Conservation (phyloP, 2,888 invertebrate genomes). For the Tetragonula carbonaria region DNA sequence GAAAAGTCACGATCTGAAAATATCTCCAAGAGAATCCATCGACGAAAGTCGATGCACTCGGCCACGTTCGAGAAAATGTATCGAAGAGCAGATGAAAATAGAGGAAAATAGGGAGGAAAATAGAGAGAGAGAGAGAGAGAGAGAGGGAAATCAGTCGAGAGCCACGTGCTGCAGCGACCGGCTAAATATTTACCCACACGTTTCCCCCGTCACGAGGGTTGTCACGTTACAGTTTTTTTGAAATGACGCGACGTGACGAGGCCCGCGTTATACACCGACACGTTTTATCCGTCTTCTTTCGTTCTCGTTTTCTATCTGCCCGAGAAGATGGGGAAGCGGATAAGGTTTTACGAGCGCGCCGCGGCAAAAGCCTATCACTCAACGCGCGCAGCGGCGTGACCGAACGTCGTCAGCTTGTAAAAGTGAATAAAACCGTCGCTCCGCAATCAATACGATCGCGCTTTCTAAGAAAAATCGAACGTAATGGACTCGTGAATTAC, state of each 20-base stretch:
- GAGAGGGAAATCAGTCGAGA: constrained; percentile 28
- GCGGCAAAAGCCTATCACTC: constrained; percentile 29
- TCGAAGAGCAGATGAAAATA: neutral
- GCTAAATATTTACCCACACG: constrained; percentile 60
- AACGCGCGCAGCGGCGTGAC: neutral
- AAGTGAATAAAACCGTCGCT: constrained; percentile 51
- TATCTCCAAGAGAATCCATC: neutral
- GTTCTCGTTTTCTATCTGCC: constrained; percentile 21
- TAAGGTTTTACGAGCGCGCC: constrained; percentile 42
- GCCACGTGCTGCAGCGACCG: constrained; percentile 30
- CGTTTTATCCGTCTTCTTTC: constrained; percentile 27
- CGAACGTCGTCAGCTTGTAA: constrained; percentile 65
- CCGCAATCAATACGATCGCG: neutral
- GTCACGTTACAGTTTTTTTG: constrained; percentile 48
- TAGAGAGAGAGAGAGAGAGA: no score
- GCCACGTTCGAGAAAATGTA: neutral
- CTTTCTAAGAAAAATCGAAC: constrained; percentile 70
- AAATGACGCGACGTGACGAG: constrained; percentile 47
- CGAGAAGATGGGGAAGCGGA: constrained; percentile 12
- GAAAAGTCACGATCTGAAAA: neutral
- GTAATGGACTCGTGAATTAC: constrained; percentile 76
- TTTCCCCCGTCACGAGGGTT: constrained; percentile 23
- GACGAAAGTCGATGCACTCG: neutral
- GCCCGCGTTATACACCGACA: constrained; percentile 45
- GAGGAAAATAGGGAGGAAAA: neutral